Conservation (phyloP, 2,113 vertebrate genomes). For the Amphilophus citrinellus region DNA sequence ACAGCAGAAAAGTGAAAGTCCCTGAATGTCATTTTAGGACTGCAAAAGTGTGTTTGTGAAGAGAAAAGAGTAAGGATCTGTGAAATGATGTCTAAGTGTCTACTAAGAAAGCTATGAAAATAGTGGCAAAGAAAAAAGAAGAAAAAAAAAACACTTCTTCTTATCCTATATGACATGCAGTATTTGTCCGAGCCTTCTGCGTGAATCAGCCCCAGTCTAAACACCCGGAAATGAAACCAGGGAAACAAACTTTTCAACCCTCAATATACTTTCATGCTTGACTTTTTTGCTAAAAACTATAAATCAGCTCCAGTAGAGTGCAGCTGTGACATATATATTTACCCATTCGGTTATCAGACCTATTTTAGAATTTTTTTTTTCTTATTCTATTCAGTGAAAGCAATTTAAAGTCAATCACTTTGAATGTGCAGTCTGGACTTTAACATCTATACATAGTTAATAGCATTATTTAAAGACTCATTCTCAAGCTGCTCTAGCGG, state of each 20-base stretch:
- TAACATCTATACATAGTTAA: constrained; percentile 32
- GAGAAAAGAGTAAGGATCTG: constrained; percentile 28
- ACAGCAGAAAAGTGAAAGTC: constrained; percentile 37
- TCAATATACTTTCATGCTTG: constrained; percentile 67
- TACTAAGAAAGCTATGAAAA: constrained; percentile 39
- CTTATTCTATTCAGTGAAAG: constrained; percentile 51
- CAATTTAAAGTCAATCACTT: constrained; percentile 45
- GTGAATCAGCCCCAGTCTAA: constrained; percentile 26
- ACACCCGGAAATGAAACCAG: constrained; percentile 36
- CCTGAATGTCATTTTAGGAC: constrained; percentile 22
- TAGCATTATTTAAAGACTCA: constrained; percentile 38
- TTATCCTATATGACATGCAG: constrained; percentile 60
- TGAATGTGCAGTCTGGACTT: constrained; percentile 35
- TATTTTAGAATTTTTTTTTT: constrained; percentile 38
- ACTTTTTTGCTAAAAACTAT: constrained; percentile 43
- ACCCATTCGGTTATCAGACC: constrained; percentile 57
- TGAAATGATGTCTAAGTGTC: constrained; percentile 23
- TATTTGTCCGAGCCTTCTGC: constrained; percentile 40
- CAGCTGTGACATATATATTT: constrained; percentile 75
- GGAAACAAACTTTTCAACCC: constrained; percentile 60
- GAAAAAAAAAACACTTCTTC: constrained; percentile 30
- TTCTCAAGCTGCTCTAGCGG: constrained; percentile 12
- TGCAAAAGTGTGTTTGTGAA: constrained; percentile 32
- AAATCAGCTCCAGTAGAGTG: constrained; percentile 46
- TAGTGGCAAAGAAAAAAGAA: constrained; percentile 44